Percentiles rank a stretch among this genome's conserved stretches.
Conservation (phyloP, 2,797 vertebrate genomes). For the Dendrocincla fuliginosa region DNA sequence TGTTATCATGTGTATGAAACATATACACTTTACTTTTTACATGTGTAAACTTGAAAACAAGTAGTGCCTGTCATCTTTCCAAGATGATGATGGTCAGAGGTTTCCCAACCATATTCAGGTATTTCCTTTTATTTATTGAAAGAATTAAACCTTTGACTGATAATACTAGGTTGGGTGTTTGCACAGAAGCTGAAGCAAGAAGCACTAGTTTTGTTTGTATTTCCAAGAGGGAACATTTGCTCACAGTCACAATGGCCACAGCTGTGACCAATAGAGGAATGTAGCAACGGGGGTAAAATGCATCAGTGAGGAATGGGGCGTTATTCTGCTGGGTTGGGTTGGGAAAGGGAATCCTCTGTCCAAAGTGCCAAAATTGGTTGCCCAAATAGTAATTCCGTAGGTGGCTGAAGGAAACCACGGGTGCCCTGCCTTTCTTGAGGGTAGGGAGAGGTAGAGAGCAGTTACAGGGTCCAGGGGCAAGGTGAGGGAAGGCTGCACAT, state of each 20-base stretch:
- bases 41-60: conserved; percentile 54
- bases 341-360: not conserved
- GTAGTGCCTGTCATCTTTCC: conserved; percentile 59
- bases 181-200: conserved; percentile 33
- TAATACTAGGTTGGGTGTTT: conserved; percentile 27
- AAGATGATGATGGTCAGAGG: conserved; percentile 42
- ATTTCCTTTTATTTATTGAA: conserved; percentile 24
- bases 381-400: not conserved
- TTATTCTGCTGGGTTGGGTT: not conserved
- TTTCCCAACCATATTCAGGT: conserved; percentile 58
- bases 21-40: conserved; percentile 15
- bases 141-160: conserved; percentile 50
- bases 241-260: not conserved
- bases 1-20: not conserved
- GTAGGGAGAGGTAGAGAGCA: not conserved
- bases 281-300: not conserved
- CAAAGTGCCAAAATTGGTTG: conserved; percentile 61
- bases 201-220: conserved; percentile 15
- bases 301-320: not conserved
- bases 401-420: not conserved
- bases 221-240: not conserved
- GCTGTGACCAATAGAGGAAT: not conserved
- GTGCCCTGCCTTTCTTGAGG: not conserved
- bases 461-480: not conserved
- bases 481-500: not conserved